Base-by-base conservation (phyloP, 2,797 vertebrate genomes). In the Myotis myotis region DNA sequence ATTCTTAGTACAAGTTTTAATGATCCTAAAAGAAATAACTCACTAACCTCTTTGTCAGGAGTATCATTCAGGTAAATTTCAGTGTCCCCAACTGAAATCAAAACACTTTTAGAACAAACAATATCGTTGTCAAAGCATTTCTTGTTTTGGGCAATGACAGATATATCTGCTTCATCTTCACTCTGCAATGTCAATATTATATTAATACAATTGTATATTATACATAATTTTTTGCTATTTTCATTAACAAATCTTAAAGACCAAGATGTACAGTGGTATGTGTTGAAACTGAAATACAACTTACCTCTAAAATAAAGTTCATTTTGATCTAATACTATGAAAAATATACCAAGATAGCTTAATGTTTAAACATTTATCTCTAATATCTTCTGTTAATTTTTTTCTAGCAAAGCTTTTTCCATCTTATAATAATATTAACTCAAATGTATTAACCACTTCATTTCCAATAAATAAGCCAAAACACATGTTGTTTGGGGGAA, bases 81-180 rank as follows among this genome's bases (percentile, higher is more conserved):
- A 96, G 98, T 99, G 70, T 99, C 98, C 85, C 99, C 99, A 98
- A 99, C 98, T 78, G 99, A 99, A 98, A 99, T 99, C 95, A 99
- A 98, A 98, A 99, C 98, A 97, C 98, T 99, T 98, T 99, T 99
- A 80, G 99, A 99, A 96, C 99, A 99, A 96, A 99, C 98, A 97
- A 99, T 99, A 89, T 99, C 99, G 47, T 99, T 99, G 98, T 99
- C 99, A 98, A 99, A 99, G 98, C 99, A 99, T 98, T 99, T 99
- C 98, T 99, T 99, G 98, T 99, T 99, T 98, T 99, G 99, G 89
- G 99, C 98, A 96, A 99, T 99, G 98, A 99, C 98, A 97, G 99
- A 99, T 96, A 99, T 97, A 97, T 99, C 99, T 36, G 98, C 98
- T 93, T 99, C 99, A 97, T 99, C 99, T 89, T 97, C 97, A 98